phyloP scores from a whole-genome alignment of 2,888 invertebrate genomes.

The Meliscaeva auricollis region DNA sequence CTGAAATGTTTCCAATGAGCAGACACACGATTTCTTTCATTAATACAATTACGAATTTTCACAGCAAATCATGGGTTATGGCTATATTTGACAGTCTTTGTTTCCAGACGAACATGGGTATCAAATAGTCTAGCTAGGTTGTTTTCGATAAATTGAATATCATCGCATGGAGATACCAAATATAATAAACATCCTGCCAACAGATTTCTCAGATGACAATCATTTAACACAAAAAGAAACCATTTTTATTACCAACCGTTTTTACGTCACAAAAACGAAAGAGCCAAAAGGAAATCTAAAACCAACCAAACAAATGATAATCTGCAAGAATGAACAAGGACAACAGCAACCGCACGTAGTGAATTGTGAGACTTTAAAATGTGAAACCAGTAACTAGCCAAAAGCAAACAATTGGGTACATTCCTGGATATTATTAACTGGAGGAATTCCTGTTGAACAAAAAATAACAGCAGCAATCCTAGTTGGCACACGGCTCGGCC shows the following conservation, averaged over 20 bases:
- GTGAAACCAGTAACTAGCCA: slow-evolving; percentile 47
- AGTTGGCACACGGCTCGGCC: neutral
- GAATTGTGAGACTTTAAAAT: slow-evolving; percentile 36
- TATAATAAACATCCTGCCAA: too few species aligned
- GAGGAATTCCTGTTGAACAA: slow-evolving; percentile 22
- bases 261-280: neutral
- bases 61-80: too few species aligned
- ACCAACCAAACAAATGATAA: slow-evolving; percentile 19
- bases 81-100: too few species aligned
- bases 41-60: too few species aligned
- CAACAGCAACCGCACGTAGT: slow-evolving; percentile 13
- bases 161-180: too few species aligned
- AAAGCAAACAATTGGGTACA: slow-evolving; percentile 59
- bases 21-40: too few species aligned
- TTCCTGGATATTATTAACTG: slow-evolving; percentile 63
- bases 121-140: too few species aligned
- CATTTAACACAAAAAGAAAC: too few species aligned
- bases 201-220: too few species aligned
- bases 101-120: too few species aligned
- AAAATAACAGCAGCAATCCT: slow-evolving; percentile 12
- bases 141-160: too few species aligned
- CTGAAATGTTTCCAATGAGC: too few species aligned
- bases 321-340: slow-evolving; percentile 38
- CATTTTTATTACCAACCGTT: slow-evolving; percentile 27
- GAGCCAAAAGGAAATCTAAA: slow-evolving; percentile 27